Evolutionary conservation across 1,140 invertebrate species (phyloP), one percentile per base, ranked within the genome.

Genomic region (Conus betulinus): DNA sequence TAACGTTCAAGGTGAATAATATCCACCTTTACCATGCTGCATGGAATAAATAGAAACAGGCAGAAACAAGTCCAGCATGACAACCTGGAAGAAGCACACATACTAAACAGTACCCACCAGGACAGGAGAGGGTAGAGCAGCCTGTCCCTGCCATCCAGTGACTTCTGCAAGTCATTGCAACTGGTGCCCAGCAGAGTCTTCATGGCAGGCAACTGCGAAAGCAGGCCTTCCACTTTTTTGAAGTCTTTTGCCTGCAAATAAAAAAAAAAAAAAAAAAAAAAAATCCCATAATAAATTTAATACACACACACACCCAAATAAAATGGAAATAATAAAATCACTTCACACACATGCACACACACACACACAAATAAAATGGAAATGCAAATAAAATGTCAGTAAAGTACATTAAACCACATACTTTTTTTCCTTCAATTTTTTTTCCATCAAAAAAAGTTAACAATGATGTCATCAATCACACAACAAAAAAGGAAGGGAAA

Each of bases 161-260:
- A 39, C 55, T 25, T 67, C 23, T 63, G 55, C 8, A 84, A 23
- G 7, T 84, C 10, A 3, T 5, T 17, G 13, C 53, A 27, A 10
- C 17, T 63, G 25, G 8, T 39, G 82, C n/a, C 13, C 27, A 53
- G 52, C 55, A 84, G n/a, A 51, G 23, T 8, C 7, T 51, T 84
- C 82, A 84, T 84, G 25, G 53, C 23, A 3, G 82, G 82, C 0
- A 84, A 25, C 23, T 4, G 4, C n/a, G 52, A 63, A 23, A 84
- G 53, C 82, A 84, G n/a, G 5, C 5, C 20, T 23, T 67, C 82
- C 53, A 84, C 23, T 17, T 84, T 84, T 55, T 25, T 60, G 82
- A 63, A 84, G 17, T 84, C 82, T 51, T 84, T 84, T 8, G 7
- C 6, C 82, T 84, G 82, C 23, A 84, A 23, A 55, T 27, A 79